Evolutionary conservation across 2,888 invertebrate species (phyloP), one percentile per base, ranked within the genome.

Genomic region (Polydesmus complanatus): DNA sequence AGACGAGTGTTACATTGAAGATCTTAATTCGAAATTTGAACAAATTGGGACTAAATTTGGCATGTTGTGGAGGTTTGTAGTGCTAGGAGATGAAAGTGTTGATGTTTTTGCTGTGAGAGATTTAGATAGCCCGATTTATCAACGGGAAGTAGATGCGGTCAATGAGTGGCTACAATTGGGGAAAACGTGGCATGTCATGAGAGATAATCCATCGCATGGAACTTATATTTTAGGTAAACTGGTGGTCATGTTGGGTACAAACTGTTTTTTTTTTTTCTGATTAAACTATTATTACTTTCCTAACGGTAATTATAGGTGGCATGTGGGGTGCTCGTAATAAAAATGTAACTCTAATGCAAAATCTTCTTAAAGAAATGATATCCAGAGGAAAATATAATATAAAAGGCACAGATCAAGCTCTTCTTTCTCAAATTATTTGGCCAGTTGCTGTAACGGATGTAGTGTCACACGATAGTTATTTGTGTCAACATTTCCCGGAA

Each of bases 251-350:
- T n/a, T n/a, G n/a, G n/a, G n/a, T n/a, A n/a, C n/a, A n/a, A n/a
- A n/a, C n/a, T n/a, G n/a, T n/a, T n/a, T n/a, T n/a, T n/a, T n/a
- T n/a, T n/a, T n/a, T n/a, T n/a, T n/a, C n/a, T n/a, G n/a, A n/a
- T n/a, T n/a, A n/a, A n/a, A n/a, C n/a, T n/a, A n/a, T n/a, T n/a
- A n/a, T n/a, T n/a, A n/a, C n/a, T n/a, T n/a, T n/a, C n/a, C n/a
- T n/a, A n/a, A n/a, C n/a, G n/a, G n/a, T n/a, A n/a, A n/a, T n/a
- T n/a, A n/a, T n/a, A 59, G 60, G 54, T 27, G 60, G 60, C 14
- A 60, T 60, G 60, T 60, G 60, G 60, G 60, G 60, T 2, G 60
- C 55, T 14, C 56, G 25, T 22, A 60, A 60, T 21, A n/a, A 18
- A 1, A 52, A 60, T 23, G 11, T 60, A n/a, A 26, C 14, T 21